Evolutionary conservation across 2,113 vertebrate species (phyloP).

Genomic region (Sinocyclocheilus grahami): DNA sequence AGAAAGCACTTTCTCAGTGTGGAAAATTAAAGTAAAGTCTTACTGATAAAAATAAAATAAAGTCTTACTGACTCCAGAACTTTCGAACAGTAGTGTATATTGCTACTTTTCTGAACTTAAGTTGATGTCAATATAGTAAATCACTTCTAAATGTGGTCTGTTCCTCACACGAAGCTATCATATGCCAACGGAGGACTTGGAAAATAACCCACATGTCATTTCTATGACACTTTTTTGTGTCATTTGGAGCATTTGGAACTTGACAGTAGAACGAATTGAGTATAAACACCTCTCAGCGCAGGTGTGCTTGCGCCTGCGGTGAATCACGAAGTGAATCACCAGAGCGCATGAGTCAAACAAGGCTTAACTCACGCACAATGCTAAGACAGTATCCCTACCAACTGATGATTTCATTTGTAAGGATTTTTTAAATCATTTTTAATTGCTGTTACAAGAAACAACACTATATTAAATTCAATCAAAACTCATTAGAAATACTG

Average conservation of each 20-base stretch:
- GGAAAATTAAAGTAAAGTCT: background rate
- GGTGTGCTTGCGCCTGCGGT: background rate
- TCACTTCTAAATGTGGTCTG: background rate
- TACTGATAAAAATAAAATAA: background rate
- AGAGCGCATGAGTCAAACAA: background rate
- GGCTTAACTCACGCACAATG: background rate
- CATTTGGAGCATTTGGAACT: background rate
- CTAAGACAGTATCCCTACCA: background rate
- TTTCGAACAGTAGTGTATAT: background rate
- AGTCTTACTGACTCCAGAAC: background rate
- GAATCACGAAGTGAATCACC: background rate
- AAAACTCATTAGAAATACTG: background rate
- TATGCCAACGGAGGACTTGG: background rate
- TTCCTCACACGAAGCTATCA: background rate
- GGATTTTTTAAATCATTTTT: background rate
- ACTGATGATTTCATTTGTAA: background rate
- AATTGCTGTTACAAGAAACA: background rate
- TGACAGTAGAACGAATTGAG: background rate
- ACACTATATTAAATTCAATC: background rate
- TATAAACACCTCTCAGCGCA: background rate
- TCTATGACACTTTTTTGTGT: background rate
- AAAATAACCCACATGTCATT: background rate
- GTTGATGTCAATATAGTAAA: background rate
- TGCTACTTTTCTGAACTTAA: background rate
- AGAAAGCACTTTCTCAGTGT: background rate